A percentile compares a stretch with the other conserved stretches of the same genome.
Conservation (phyloP, 2,888 invertebrate species). For the Cerastis rubricosa region DNA sequence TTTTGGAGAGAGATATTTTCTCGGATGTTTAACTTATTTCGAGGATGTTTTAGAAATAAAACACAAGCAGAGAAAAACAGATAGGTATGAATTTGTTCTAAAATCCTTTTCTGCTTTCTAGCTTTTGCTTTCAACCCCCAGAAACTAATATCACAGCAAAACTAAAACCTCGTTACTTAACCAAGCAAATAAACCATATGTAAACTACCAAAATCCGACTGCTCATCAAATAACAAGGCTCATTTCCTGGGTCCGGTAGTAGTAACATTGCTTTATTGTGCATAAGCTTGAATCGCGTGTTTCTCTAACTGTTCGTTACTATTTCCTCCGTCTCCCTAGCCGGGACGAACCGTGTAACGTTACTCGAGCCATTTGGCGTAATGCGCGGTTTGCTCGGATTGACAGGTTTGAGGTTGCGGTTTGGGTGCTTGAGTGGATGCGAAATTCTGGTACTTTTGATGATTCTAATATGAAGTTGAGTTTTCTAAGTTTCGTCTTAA, state of each 20-base stretch:
- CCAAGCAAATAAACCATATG: conserved; percentile 45
- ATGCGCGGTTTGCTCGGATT: conserved; percentile 89
- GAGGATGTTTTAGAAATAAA: background rate
- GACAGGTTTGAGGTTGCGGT: conserved; percentile 76
- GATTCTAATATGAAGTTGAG: background rate
- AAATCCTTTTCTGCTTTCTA: background rate
- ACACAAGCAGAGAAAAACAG: background rate
- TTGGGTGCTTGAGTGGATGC: conserved; percentile 29
- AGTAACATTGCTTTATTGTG: conserved; percentile 87
- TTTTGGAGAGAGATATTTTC: conserved; percentile 32
- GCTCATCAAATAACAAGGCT: conserved; percentile 82
- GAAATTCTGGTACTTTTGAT: background rate
- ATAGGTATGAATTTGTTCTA: background rate
- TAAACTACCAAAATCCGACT: conserved; percentile 57
- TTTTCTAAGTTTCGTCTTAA: background rate
- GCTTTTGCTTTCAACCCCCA: background rate
- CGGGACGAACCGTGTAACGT: conserved; percentile 72
- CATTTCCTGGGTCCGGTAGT: conserved; percentile 81
- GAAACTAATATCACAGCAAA: background rate
- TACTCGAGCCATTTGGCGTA: conserved; percentile 89
- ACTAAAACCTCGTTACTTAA: conserved; percentile 43
- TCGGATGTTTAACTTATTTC: background rate
- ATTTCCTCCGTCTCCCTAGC: conserved; percentile 80
- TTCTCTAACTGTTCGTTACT: conserved; percentile 78
- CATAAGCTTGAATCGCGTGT: conserved; percentile 79